Base-by-base conservation (phyloP, 2,888 invertebrate genomes). In the Ophioninae sp. region DNA sequence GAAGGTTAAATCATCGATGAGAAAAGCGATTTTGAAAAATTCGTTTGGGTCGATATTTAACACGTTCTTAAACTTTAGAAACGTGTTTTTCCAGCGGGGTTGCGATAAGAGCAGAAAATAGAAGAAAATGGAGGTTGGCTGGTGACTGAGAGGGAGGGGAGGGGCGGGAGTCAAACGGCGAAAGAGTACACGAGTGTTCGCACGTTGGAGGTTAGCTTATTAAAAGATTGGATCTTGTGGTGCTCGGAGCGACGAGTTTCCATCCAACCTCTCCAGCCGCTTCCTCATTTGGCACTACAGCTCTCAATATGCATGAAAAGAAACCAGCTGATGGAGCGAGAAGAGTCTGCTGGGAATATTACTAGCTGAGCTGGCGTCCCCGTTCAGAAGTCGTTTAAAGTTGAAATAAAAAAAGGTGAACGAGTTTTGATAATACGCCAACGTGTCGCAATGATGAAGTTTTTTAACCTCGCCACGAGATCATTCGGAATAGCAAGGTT, bases 221-320 rank as follows among this genome's bases (percentile, higher is more conserved):
- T 83, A 83, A 83, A 83, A 83, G 82, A 83, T 83, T 79, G 76
- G 75, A 83, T 83, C 82, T 79, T 37, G 37, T 30, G 71, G 56
- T 56, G 58, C 56, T 41, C 65, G 41, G n/a, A 6, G 9, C 7
- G 23, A 23, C 61, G 23, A 13, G 10, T 17, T 51, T 17, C 13
- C 51, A 17, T 17, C 17, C 13, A 30, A 30, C 8, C 13, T 51
- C 23, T 56, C 51, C 23, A 17, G 10, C 23, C 68, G 9, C 30
- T 44, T 10, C 0, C 30, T 41, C 41, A 8, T 30, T 17, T n/a
- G 44, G 56, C 64, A 22, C 59, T 37, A 41, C 56, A n/a, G 56
- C 56, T 67, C 44, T 20, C 10, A 20, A 23, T 68, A 23, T 51
- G 51, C 51, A 68, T 51, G 68, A 51, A 68, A 72, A 64, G 58